Conservation (phyloP, 1,140 invertebrate species). For the Papilio polytes region DNA sequence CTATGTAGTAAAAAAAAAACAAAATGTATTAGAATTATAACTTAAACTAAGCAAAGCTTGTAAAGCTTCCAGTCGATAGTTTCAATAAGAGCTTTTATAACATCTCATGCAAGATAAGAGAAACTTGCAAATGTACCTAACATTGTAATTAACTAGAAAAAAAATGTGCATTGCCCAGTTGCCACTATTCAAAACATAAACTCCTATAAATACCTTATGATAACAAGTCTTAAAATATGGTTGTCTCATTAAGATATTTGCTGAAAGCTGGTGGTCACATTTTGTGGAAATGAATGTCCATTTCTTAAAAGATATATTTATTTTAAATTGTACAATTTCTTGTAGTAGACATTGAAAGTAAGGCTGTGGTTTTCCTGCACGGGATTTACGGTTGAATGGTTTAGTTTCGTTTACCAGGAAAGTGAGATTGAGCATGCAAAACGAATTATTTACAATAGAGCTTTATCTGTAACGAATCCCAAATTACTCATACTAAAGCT, state of each 20-base stretch:
- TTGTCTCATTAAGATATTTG: not conserved
- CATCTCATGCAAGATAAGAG: not conserved
- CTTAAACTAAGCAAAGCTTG: not conserved
- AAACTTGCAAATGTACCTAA: too few species aligned
- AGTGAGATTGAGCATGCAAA: conserved; percentile 42
- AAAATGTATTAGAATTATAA: too few species aligned
- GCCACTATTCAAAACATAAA: too few species aligned
- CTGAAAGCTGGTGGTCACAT: not conserved
- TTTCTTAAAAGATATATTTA: conserved; percentile 8
- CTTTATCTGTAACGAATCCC: conserved; percentile 44
- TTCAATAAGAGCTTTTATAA: not conserved
- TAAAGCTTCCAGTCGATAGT: not conserved
- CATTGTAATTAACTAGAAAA: too few species aligned
- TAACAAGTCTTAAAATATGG: too few species aligned
- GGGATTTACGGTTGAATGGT: conserved; percentile 5
- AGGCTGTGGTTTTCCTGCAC: conserved; percentile 28
- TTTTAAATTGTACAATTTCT: not conserved
- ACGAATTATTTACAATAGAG: conserved; percentile 45
- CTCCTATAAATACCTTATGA: too few species aligned
- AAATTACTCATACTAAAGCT: conserved; percentile 52
- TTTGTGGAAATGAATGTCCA: not conserved
- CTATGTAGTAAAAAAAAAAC: not conserved
- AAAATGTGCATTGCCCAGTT: too few species aligned
- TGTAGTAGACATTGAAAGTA: not conserved
- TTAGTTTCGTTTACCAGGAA: conserved; percentile 1